Evolutionary conservation across 2,888 invertebrate species (phyloP).

Genomic region (Ischnura elegans): DNA sequence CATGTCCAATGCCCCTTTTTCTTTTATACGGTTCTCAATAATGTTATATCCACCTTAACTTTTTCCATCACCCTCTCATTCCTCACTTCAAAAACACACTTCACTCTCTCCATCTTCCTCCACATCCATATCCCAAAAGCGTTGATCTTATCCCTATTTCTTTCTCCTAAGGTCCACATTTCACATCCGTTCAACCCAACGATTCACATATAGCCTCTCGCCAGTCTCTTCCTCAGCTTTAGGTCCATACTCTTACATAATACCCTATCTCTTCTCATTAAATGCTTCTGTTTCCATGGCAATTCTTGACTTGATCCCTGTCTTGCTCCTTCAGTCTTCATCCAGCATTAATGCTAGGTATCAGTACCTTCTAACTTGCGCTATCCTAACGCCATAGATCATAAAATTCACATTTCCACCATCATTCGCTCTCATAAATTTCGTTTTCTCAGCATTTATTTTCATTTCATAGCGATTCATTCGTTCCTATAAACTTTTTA

Average conservation of each 20-base stretch:
- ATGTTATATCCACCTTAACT: background rate
- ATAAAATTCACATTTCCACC: too few relatives aligned
- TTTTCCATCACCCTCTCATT: background rate
- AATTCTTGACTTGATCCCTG: background rate
- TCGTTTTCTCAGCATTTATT: too few relatives aligned
- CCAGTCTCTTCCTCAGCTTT: background rate
- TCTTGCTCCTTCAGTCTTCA: too few relatives aligned
- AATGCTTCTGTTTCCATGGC: background rate
- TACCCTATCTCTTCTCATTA: background rate
- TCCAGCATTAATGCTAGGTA: too few relatives aligned
- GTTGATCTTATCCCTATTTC: background rate
- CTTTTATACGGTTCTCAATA: background rate
- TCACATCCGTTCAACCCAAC: background rate
- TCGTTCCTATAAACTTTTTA: too few relatives aligned
- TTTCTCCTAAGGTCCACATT: background rate
- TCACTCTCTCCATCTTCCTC: background rate
- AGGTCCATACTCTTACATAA: background rate
- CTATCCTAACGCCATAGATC: too few relatives aligned
- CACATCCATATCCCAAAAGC: background rate
- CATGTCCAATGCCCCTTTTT: background rate
- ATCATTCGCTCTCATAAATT: too few relatives aligned
- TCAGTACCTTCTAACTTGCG: too few relatives aligned
- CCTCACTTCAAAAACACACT: background rate
- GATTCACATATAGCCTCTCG: background rate
- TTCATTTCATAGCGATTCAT: too few relatives aligned